These are phyloP conservation scores for Junco hyemalis DNA, from an alignment of 2,113 vertebrate genomes.

Conservation along the genomic window DNA sequence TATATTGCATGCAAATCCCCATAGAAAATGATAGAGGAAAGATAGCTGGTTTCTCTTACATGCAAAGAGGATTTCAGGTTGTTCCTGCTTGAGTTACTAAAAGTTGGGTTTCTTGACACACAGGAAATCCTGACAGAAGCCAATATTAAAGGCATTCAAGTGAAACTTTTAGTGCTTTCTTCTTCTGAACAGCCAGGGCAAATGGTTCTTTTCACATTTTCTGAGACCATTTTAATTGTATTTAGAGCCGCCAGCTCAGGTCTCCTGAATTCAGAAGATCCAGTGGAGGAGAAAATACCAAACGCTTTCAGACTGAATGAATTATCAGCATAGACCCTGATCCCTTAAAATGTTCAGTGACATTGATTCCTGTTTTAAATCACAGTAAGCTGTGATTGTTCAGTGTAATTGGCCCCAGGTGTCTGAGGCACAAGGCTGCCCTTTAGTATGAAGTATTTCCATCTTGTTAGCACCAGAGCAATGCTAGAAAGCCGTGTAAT, in stretches of 20 bases:
- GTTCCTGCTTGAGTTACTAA: not conserved
- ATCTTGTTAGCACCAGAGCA: not conserved
- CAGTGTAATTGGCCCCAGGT: not conserved
- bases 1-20: not conserved
- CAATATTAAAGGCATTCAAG: not conserved
- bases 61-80: not conserved
- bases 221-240: constrained; percentile 1
- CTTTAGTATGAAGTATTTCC: not conserved
- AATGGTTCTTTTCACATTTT: not conserved
- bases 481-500: not conserved
- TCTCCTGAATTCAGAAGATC: not conserved
- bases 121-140: not conserved
- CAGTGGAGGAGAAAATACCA: constrained; percentile 1
- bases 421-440: not conserved
- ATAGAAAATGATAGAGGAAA: not conserved
- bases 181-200: not conserved
- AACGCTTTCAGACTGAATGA: not conserved
- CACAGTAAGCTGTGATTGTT: not conserved
- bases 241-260: not conserved
- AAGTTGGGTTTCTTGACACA: constrained; percentile 9
- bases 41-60: not conserved
- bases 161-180: not conserved
- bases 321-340: not conserved
- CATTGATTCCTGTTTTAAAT: constrained; percentile 17
- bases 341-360: not conserved